Evolutionary conservation across 2,113 vertebrate species (phyloP), one percentile per base, ranked within the genome.

Genomic region (Callipepla californica): DNA sequence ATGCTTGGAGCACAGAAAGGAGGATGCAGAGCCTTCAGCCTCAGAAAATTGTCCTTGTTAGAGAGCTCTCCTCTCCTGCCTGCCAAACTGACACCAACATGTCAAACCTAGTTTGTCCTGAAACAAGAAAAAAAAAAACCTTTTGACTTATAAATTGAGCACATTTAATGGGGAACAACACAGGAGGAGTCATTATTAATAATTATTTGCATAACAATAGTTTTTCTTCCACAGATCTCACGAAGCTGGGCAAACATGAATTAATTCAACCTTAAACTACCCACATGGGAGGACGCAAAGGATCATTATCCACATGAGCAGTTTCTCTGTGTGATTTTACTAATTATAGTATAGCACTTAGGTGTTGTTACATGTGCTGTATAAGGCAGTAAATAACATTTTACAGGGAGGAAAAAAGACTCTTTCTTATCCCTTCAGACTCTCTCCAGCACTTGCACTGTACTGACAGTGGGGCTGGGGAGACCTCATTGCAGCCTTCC

Each of bases 201-300:
- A 91, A 96, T 94, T 96, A 96, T 95, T 95, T 96, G 94, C 86
- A 77, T 90, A 94, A 95, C 73, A 94, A 93, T 84, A 72, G 44
- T 40, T 51, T 84, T 92, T 85, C 78, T 92, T 89, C 85, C 84
- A 91, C 67, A 87, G 63, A 94, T 89, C 88, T 96, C 0, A 0
- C 85, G 89, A 91, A 93, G 80, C 84, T 96, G 88, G 92, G 89
- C 94, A 96, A 95, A 95, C 93, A 94, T 40, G 87, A 96, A 96
- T 96, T 96, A 96, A 96, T 96, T 97, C 95, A 94, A 88, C 83
- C 68, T 95, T 94, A 91, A 94, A 92, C 58, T 94, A 86, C 89
- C 86, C 93, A 88, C 96, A 87, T 72, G 94, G 94, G 94, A 94
- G 74, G 83, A 92, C 6, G 53, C 86, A 92, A 95, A 95, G 68